phyloP scores from a whole-genome alignment of 2,797 vertebrate species.

The Remorina albescens region DNA sequence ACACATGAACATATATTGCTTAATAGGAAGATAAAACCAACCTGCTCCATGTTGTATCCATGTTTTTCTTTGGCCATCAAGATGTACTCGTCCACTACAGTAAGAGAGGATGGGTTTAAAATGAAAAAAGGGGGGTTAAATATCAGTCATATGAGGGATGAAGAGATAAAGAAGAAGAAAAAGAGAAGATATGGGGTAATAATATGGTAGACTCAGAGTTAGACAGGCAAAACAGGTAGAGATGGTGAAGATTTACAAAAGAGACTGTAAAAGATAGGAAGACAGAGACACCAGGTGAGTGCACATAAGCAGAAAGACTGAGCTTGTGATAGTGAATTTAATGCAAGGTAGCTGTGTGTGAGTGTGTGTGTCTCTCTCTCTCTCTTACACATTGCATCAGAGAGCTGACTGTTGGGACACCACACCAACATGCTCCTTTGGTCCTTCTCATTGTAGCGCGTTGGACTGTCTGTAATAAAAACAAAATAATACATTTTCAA shows the following conservation, averaged over 20 bases:
- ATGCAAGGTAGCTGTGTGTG: background rate
- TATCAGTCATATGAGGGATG: background rate
- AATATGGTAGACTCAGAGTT: background rate
- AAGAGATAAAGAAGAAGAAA: background rate
- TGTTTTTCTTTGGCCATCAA: slow-evolving; percentile 96
- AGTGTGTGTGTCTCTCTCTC: background rate
- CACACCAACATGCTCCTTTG: slow-evolving; percentile 95
- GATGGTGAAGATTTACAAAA: background rate
- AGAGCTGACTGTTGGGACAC: slow-evolving; percentile 91
- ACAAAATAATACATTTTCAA: slow-evolving; percentile 15
- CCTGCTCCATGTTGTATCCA: slow-evolving; percentile 95
- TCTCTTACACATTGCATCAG: slow-evolving; percentile 92
- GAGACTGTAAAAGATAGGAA: background rate
- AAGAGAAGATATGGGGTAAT: background rate
- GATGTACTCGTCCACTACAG: slow-evolving; percentile 93
- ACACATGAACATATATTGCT: background rate
- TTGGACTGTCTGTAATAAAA: slow-evolving; percentile 81
- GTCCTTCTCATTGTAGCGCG: slow-evolving; percentile 89
- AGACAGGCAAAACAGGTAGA: background rate
- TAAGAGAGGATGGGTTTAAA: background rate
- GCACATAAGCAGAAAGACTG: background rate
- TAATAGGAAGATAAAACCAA: background rate
- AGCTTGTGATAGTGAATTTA: background rate
- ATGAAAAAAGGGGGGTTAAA: background rate
- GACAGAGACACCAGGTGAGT: background rate